These are phyloP conservation scores for Morpho deidamia DNA, from an alignment of 2,888 invertebrate genomes.

Conservation along the genomic window DNA sequence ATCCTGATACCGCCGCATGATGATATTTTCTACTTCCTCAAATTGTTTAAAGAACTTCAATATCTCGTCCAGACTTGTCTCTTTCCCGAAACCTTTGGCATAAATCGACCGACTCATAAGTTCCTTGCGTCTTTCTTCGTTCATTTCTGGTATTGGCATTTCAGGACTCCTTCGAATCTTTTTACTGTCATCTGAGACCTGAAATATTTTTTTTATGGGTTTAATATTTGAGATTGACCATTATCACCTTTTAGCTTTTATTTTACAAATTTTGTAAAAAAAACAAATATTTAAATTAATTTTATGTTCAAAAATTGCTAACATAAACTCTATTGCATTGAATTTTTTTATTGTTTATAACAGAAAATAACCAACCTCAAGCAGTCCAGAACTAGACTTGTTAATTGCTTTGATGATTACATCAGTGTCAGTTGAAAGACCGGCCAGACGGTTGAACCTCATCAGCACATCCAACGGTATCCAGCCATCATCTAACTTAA, in stretches of 20 bases:
- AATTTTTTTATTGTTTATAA: no score
- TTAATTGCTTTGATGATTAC: conserved; percentile 86
- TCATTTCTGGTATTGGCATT: conserved; percentile 88
- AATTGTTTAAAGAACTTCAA: conserved; percentile 84
- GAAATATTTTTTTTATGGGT: neutral
- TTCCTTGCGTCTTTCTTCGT: conserved; percentile 89
- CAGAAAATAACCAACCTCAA: conserved; percentile 75
- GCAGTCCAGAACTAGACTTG: conserved; percentile 84
- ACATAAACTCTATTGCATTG: no score
- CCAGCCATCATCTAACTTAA: conserved; percentile 94
- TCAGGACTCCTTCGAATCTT: conserved; percentile 87
- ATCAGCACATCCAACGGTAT: conserved; percentile 89
- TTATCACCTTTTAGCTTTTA: no score
- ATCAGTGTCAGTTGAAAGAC: conserved; percentile 82
- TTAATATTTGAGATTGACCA: no score
- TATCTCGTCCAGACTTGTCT: conserved; percentile 82
- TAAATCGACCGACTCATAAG: conserved; percentile 88
- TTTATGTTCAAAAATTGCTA: no score
- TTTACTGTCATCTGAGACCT: conserved; percentile 82
- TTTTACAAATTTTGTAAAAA: no score
- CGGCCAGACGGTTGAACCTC: conserved; percentile 91
- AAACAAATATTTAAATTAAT: no score
- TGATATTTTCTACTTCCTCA: conserved; percentile 83
- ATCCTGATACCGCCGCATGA: conserved; percentile 80
- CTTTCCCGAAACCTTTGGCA: conserved; percentile 90